A percentile compares a stretch with the other conserved stretches of the same genome.
These are phyloP conservation scores for Gallinago media DNA, from an alignment of 2,113 vertebrate species.

Conservation along the genomic window DNA sequence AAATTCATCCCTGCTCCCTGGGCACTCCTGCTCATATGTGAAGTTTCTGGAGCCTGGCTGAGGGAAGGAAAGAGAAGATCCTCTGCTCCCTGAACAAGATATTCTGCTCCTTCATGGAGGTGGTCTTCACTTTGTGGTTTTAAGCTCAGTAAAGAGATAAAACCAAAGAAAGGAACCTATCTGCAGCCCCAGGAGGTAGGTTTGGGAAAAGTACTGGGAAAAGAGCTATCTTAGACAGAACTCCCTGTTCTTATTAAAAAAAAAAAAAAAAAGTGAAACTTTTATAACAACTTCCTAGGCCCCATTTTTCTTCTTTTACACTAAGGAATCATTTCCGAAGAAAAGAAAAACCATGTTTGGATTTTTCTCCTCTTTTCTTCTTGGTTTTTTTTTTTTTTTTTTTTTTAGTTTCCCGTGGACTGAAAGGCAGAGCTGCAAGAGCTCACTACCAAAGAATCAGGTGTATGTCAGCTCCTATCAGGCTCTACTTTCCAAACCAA, in stretches of 20 bases:
- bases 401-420: not conserved
- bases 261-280: not conserved
- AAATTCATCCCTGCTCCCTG: constrained; percentile 5
- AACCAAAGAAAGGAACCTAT: not conserved
- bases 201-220: not conserved
- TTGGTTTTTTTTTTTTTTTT: not conserved
- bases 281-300: not conserved
- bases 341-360: not conserved
- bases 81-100: not conserved
- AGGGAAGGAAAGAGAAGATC: not conserved
- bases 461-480: rapidly evolving
- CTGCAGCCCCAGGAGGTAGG: not conserved
- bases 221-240: not conserved
- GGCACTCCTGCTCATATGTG: not conserved
- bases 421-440: not conserved
- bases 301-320: not conserved
- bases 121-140: not conserved
- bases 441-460: rapidly evolving
- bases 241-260: not conserved
- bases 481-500: not conserved
- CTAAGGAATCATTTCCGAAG: not conserved
- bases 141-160: not conserved
- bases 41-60: not conserved
- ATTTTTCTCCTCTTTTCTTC: not conserved
- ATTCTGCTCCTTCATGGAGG: not conserved